phyloP scores from a whole-genome alignment of 1,140 invertebrate species.

The Goniozus legneri region DNA sequence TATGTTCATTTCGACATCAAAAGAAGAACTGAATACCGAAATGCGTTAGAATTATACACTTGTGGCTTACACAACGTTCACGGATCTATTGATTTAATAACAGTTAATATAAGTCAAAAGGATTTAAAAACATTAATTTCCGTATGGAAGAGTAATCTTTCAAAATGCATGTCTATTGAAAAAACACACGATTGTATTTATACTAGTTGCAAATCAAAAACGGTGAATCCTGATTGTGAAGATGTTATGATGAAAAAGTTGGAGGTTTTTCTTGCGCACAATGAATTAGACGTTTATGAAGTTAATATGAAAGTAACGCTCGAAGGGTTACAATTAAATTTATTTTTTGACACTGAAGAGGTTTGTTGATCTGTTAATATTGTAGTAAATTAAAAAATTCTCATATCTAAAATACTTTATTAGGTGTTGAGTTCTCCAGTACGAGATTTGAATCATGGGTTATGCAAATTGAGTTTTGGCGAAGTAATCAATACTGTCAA shows the following conservation, averaged over 20 bases:
- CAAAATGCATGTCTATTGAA: constrained; percentile 26
- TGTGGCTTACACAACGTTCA: constrained; percentile 62
- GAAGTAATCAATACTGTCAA: constrained; percentile 64
- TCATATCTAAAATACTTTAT: constrained; percentile 7
- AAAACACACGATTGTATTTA: constrained; percentile 14
- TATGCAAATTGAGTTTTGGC: constrained; percentile 70
- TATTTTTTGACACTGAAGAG: constrained; percentile 73
- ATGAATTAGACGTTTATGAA: constrained; percentile 57
- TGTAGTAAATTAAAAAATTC: background rate
- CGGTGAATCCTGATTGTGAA: constrained; percentile 31
- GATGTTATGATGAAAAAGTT: constrained; percentile 67
- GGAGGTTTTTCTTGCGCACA: constrained; percentile 70
- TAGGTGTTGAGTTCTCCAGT: constrained; percentile 70
- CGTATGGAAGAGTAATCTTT: constrained; percentile 67
- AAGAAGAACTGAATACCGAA: constrained; percentile 54
- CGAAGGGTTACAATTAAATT: constrained; percentile 66
- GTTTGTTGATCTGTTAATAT: constrained; percentile 29
- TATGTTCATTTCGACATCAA: constrained; percentile 72
- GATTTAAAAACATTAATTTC: constrained; percentile 67
- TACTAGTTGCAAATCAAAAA: constrained; percentile 9
- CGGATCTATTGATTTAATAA: constrained; percentile 64
- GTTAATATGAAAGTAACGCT: constrained; percentile 59
- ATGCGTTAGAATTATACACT: constrained; percentile 28
- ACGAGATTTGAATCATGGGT: constrained; percentile 67
- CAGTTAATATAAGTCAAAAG: constrained; percentile 68